Percentiles rank a stretch among this genome's conserved stretches.
Evolutionary conservation across 2,113 vertebrate species (phyloP).

Genomic region (Sinocyclocheilus anophthalmus): DNA sequence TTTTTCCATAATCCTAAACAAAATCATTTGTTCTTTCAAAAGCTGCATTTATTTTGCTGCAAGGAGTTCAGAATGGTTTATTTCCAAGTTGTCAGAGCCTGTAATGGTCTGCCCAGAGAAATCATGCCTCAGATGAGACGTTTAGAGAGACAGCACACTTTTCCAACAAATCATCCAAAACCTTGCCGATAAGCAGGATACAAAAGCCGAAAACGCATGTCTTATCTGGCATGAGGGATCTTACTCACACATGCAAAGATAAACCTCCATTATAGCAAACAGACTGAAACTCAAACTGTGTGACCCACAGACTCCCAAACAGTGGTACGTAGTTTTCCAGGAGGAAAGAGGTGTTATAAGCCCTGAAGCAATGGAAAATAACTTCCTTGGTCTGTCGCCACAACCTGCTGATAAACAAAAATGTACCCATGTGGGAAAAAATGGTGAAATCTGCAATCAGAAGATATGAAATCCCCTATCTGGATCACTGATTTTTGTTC

Average conservation of each 20-base stretch:
- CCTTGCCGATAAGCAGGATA: conserved; percentile 28
- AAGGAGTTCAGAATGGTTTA: background rate
- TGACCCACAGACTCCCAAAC: background rate
- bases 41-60: background rate
- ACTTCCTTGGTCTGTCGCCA: background rate
- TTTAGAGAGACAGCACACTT: background rate
- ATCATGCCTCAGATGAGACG: background rate
- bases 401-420: background rate
- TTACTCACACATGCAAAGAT: conserved; percentile 8
- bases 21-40: background rate
- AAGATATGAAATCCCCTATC: background rate
- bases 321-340: background rate
- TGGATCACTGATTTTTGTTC: background rate
- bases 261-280: conserved; percentile 3
- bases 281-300: conserved; percentile 6
- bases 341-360: background rate
- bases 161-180: conserved; percentile 17
- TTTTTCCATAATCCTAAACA: background rate
- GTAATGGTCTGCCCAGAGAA: background rate
- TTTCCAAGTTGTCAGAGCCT: background rate
- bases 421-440: conserved; percentile 1
- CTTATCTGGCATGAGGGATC: conserved; percentile 21
- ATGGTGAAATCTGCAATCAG: background rate
- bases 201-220: conserved; percentile 3
- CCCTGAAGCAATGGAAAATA: conserved; percentile 1